Conservation (phyloP, 2,797 vertebrate genomes). For the Lerista edwardsae region DNA sequence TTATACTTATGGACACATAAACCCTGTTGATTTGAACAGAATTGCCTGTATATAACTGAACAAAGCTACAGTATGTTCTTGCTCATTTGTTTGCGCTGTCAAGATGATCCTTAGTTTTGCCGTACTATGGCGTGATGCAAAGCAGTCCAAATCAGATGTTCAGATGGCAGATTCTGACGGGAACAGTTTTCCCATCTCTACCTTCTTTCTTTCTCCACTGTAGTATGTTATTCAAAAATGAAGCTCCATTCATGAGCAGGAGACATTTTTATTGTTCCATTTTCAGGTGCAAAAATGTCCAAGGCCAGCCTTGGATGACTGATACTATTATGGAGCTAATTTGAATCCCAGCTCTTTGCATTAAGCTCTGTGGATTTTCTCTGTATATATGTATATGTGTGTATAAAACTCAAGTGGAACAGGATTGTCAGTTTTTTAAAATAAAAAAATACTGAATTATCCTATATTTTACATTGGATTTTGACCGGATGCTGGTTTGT, state of each 20-base stretch:
- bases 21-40: background rate
- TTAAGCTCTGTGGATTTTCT: background rate
- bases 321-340: background rate
- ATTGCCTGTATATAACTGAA: background rate
- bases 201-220: background rate
- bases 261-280: background rate
- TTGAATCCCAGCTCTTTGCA: background rate
- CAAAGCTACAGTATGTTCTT: background rate
- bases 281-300: background rate
- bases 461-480: background rate
- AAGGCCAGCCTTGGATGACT: background rate
- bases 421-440: background rate
- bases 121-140: background rate
- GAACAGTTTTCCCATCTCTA: background rate
- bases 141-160: background rate
- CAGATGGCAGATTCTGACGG: background rate
- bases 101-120: background rate
- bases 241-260: background rate
- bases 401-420: background rate
- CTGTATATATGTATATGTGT: too few species aligned
- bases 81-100: slow-evolving; percentile 14
- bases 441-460: too few species aligned
- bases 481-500: background rate
- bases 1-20: background rate
- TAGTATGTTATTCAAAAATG: background rate